Conservation (phyloP, 2,888 invertebrate species). For the Pelosia muscerda region DNA sequence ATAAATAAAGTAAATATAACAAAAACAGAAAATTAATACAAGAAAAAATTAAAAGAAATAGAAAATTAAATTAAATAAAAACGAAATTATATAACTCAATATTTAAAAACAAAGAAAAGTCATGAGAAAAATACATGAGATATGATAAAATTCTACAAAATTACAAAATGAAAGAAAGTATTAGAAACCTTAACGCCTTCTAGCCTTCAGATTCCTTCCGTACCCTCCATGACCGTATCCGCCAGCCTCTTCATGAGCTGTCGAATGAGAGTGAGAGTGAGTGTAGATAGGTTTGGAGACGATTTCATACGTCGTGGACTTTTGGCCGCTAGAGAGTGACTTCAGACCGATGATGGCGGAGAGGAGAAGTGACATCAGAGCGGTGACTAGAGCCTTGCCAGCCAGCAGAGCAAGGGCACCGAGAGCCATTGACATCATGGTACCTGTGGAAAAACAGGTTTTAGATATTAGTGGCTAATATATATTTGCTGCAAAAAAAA, state of each 20-base stretch:
- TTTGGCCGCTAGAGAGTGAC: conserved; percentile 89
- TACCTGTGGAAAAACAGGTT: conserved; percentile 80
- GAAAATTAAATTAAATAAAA: background rate
- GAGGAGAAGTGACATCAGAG: conserved; percentile 92
- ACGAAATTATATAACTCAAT: background rate
- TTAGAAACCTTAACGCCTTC: conserved; percentile 55
- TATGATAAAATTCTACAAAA: background rate
- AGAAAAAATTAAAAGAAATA: background rate
- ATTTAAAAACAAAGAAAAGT: background rate
- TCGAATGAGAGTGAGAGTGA: conserved; percentile 88
- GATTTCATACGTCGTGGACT: conserved; percentile 94
- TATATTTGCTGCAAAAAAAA: background rate
- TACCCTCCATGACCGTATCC: conserved; percentile 86
- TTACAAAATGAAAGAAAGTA: background rate
- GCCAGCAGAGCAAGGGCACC: conserved; percentile 92
- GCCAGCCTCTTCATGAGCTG: conserved; percentile 87
- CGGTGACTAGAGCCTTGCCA: conserved; percentile 94
- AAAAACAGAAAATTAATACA: background rate
- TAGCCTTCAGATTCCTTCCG: conserved; percentile 74
- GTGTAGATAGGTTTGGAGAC: conserved; percentile 93
- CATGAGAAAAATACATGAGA: background rate
- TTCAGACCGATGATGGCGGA: conserved; percentile 93
- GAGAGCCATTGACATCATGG: conserved; percentile 90
- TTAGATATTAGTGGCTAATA: background rate
- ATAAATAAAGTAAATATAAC: background rate